Evolutionary conservation across 2,113 vertebrate genomes (phyloP), one percentile per base, ranked within the genome.

Genomic region (Zosterops hypoxanthus): DNA sequence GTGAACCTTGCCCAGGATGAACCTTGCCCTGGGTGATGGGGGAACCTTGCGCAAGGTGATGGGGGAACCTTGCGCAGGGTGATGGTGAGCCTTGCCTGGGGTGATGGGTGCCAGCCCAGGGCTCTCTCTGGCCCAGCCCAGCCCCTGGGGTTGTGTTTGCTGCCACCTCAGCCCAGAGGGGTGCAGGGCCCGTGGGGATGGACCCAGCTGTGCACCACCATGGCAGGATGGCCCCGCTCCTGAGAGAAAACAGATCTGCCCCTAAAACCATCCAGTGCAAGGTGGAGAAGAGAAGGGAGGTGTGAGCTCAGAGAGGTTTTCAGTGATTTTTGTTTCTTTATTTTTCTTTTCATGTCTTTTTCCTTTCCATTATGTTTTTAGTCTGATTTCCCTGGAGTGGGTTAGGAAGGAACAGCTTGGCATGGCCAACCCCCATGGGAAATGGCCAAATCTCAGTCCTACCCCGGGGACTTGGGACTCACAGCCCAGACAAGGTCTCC

Each of bases 211-310:
- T 84, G 75, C 41, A n/a, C 31, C 2, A 3, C 55, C 39, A 2
- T 0, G 3, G 72, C 72, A n/a, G 44, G 23, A 73, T 12, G 34
- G 73, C 28, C 25, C 24, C 0, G 1, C 49, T 52, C 1, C 0
- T 26, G 82, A 77, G 63, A 23, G 33, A 57, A 80, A 85, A 29
- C n/a, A 52, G 29, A 57, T 34, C 86, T 33, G 34, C 1, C 0
- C n/a, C 19, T 12, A 0, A 36, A 77, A 53, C 23, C 63, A 44
- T 3, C 53, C n/a, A 1, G 33, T 25, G 8, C 42, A 69, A 90
- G 33, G 19, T 0, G 6, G 34, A 50, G 31, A 44, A 34, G 3
- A 68, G 34, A 25, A 63, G 21, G 18, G 2, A 3, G 4, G 12
- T 34, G 24, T 21, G 34, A 3, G 6, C 26, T 55, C 28, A 3